Base-by-base conservation (phyloP, 1,140 invertebrate species). In the Nephila pilipes region DNA sequence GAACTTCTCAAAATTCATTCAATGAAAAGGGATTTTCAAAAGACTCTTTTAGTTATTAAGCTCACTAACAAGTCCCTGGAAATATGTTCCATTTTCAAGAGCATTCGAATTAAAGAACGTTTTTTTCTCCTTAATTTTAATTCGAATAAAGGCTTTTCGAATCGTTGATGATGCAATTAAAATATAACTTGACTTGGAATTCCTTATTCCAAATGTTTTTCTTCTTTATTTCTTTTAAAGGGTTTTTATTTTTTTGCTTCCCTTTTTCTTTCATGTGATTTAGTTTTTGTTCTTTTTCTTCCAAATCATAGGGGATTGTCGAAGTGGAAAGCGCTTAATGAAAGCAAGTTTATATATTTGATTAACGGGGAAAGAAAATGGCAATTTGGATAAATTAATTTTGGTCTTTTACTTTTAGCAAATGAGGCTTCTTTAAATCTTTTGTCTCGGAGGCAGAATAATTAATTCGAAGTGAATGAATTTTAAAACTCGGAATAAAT, bases 1-100 rank as follows among this genome's bases (percentile, higher is more conserved):
- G 32, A 46, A 16, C 29, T 36, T 29, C 29, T 75, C 69, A 75
- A 75, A 75, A 32, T 29, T 75, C 29, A 75, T 36, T 75, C 18
- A 75, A 32, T 75, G 69, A 75, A 75, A 29, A 29, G 5, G 63
- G 69, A 81, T 81, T 81, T 81, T 38, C n/a, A 75, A 75, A 81
- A 54, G 29, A 29, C 14, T 46, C 80, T 55, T 81, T 81, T 55
- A 81, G 38, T 54, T 81, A 55, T 14, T 54, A 81, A 12, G 38
- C 80, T 54, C 36, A 32, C 85, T 87, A 87, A 87, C 85, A 87
- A 87, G 85, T 87, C 85, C 85, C 85, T 60, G 8, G 85, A 54
- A 60, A 87, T 60, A n/a, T 60, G 80, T 81, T 54, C 69, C 32
- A 36, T 55, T 20, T 55, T n/a, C n/a, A 58, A 87, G 85, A 32